phyloP scores from a whole-genome alignment of 2,888 invertebrate genomes.

The Cabera pusaria region DNA sequence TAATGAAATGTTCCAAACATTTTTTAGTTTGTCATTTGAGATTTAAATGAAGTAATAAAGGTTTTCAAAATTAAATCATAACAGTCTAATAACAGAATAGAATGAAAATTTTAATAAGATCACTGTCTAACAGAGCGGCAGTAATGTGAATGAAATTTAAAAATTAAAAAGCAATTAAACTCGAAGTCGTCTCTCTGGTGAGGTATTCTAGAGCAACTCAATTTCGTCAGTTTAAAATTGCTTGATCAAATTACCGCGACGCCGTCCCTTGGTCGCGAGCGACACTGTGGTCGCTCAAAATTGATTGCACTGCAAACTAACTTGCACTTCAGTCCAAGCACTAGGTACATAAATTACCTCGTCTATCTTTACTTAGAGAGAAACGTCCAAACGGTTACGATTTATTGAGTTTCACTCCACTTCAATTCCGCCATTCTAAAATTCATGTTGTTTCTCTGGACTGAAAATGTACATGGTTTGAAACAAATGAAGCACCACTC shows the following conservation, averaged over 20 bases:
- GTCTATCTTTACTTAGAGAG: conserved; percentile 15
- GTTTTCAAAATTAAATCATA: too few species aligned
- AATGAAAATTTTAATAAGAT: conserved; percentile 2
- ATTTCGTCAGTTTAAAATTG: conserved; percentile 38
- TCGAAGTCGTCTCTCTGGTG: not conserved
- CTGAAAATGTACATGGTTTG: conserved; percentile 2
- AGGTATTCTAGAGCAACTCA: conserved; percentile 20
- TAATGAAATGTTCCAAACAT: too few species aligned
- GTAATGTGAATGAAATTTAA: conserved; percentile 1
- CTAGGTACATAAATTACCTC: conserved; percentile 17
- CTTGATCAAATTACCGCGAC: conserved; percentile 38
- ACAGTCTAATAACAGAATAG: too few species aligned
- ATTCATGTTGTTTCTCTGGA: not conserved
- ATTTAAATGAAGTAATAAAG: too few species aligned
- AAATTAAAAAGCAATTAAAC: conserved; percentile 8
- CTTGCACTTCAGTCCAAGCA: conserved; percentile 25
- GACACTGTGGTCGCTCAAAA: conserved; percentile 40
- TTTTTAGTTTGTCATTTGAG: too few species aligned
- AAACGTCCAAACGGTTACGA: conserved; percentile 16
- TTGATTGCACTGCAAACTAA: conserved; percentile 29
- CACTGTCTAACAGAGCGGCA: not conserved
- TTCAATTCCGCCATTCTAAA: not conserved
- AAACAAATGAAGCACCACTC: conserved; percentile 16
- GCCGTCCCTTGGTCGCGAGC: conserved; percentile 14
- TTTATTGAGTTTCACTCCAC: conserved; percentile 14